Evolutionary conservation across 1,140 invertebrate species (phyloP), one percentile per base, ranked within the genome.

Genomic region (Drosophila willistoni): DNA sequence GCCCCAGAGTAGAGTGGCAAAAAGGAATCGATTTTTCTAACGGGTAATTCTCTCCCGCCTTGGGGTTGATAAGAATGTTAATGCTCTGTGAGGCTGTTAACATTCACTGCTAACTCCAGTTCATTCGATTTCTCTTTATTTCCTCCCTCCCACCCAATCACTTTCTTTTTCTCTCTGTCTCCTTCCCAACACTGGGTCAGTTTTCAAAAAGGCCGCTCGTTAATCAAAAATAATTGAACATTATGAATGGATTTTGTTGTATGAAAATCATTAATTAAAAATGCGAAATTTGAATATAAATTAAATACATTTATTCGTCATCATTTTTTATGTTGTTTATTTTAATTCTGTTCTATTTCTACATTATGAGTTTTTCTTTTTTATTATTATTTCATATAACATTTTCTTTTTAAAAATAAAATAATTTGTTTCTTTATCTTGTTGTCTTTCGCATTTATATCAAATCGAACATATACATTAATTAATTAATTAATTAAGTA

Each of bases 291-390:
- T 72, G 57, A 70, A 66, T 72, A 79, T 74, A 86, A 90, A 90
- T 85, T 90, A 90, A 90, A 90, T 90, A 90, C 86, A 90, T 90
- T 90, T 90, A 90, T 90, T 90, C 85, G 86, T 90, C 86, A 17
- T 47, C 7, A 7, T 47, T 47, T 9, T 51, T 12, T 51, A 22
- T 47, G 1, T 47, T 19, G 42, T 44, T 44, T 44, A 44, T 44
- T 22, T 80, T 84, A 7, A 29, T 79, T 79, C 25, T 69, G 73
- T 69, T 80, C 76, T 85, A 83, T 87, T 71, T 71, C 84, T 83
- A 83, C 82, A 86, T 79, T 89, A 83, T 89, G 79, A 77, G 79
- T 81, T 81, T 80, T 74, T 73, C 44, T 79, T 59, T 9, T 74
- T 66, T 57, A 29, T 60, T 69, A 69, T 59, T 80, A 59, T 79